A percentile compares a stretch with the other conserved stretches of the same genome.
Conservation (phyloP, 2,888 invertebrate genomes). For the Plebejus argus region DNA sequence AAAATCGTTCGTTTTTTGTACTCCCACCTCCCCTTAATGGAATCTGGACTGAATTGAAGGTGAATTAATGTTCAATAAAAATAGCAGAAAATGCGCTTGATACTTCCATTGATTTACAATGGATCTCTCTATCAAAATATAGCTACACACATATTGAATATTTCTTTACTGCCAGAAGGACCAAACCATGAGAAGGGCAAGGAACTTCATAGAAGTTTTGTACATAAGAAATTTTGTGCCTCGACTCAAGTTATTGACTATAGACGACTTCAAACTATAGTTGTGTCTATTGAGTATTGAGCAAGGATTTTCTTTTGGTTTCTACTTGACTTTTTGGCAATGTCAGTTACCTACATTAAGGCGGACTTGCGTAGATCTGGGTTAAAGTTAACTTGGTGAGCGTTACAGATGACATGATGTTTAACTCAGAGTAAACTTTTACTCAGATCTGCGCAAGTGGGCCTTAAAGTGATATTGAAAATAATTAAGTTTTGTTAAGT, state of each 20-base stretch:
- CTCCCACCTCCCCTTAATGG: too few relatives aligned
- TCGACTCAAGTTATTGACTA: neutral
- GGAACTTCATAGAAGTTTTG: neutral
- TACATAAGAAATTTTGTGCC: neutral
- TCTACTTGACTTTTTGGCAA: conserved; percentile 5
- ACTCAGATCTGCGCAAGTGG: too few relatives aligned
- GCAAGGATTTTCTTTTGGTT: conserved; percentile 34
- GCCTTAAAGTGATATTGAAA: neutral
- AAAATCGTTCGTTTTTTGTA: too few relatives aligned
- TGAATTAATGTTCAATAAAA: too few relatives aligned
- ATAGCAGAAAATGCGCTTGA: too few relatives aligned
- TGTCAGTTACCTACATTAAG: neutral
- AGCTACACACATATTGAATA: neutral
- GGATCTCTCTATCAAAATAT: too few relatives aligned
- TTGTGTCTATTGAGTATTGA: conserved; percentile 33
- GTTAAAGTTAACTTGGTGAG: too few relatives aligned
- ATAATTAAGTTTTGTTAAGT: neutral
- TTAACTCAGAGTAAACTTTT: too few relatives aligned
- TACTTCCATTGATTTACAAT: too few relatives aligned
- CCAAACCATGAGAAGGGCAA: neutral
- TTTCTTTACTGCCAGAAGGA: neutral
- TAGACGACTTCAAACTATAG: neutral
- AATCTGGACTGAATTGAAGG: too few relatives aligned
- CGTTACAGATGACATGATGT: too few relatives aligned
- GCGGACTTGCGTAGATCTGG: too few relatives aligned